A percentile compares a stretch with the other conserved stretches of the same genome.
Conservation (phyloP, 2,797 vertebrate species). For the Sylvia borin region DNA sequence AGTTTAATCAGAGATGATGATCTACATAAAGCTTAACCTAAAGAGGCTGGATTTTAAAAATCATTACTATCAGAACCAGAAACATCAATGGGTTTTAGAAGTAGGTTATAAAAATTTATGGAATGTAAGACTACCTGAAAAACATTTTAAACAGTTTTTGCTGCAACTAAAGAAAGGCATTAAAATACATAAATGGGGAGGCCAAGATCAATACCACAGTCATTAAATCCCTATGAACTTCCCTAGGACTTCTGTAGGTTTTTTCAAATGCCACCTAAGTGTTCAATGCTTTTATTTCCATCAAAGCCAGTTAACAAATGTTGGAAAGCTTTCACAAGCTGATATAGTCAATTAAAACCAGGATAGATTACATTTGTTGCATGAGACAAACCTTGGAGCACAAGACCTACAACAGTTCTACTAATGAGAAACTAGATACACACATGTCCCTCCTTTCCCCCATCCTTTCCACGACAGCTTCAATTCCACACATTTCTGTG, state of each 20-base stretch:
- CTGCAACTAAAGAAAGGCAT: background rate
- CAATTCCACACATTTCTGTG: background rate
- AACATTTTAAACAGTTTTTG: background rate
- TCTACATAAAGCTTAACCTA: background rate
- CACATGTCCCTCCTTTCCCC: background rate
- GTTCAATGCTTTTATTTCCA: background rate
- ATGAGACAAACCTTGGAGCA: background rate
- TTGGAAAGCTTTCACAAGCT: background rate
- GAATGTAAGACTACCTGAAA: background rate
- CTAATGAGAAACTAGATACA: background rate
- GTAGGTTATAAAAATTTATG: background rate
- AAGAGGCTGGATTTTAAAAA: background rate
- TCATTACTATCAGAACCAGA: background rate
- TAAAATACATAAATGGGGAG: background rate
- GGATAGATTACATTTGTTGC: background rate
- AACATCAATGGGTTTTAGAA: background rate
- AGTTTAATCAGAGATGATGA: background rate
- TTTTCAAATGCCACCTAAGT: background rate
- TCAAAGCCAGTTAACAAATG: background rate
- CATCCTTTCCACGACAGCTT: accelerated
- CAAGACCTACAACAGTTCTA: background rate
- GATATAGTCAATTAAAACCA: background rate
- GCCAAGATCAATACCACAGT: background rate
- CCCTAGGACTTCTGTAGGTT: background rate
- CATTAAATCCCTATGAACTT: background rate